These are phyloP conservation scores for Oppia nitens DNA, from an alignment of 1,140 invertebrate genomes.

Conservation along the genomic window DNA sequence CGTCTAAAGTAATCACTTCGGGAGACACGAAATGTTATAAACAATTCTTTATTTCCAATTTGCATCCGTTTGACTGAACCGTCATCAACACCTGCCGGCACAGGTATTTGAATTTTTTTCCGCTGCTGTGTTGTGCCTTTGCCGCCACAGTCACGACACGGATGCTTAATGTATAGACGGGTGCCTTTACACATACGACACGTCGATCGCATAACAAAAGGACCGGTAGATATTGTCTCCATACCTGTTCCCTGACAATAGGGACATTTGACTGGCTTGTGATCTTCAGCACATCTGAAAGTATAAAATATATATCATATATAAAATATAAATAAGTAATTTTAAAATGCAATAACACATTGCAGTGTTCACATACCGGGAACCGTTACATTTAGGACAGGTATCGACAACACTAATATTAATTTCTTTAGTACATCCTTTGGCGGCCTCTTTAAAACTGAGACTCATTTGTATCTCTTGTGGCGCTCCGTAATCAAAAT, in stretches of 20 bases:
- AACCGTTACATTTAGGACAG: slow-evolving; percentile 72
- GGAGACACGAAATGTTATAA: slow-evolving; percentile 72
- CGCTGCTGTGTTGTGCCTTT: slow-evolving; percentile 79
- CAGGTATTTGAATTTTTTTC: slow-evolving; percentile 74
- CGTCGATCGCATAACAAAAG: slow-evolving; percentile 91
- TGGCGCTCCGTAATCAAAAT: slow-evolving; percentile 73
- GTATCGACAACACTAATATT: slow-evolving; percentile 77
- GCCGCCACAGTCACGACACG: slow-evolving; percentile 80
- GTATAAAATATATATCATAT: no score
- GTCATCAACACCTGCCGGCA: slow-evolving; percentile 93
- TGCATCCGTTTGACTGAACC: slow-evolving; percentile 87
- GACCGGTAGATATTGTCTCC: slow-evolving; percentile 44
- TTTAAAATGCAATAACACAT: no score
- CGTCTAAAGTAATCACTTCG: slow-evolving; percentile 76
- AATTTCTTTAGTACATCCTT: slow-evolving; percentile 86
- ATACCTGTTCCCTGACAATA: slow-evolving; percentile 96
- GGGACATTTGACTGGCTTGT: slow-evolving; percentile 64
- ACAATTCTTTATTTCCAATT: slow-evolving; percentile 68
- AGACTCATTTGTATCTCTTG: slow-evolving; percentile 80
- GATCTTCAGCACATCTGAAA: slow-evolving; percentile 68
- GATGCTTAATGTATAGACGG: slow-evolving; percentile 66
- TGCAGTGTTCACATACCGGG: neutral
- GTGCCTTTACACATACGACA: slow-evolving; percentile 83
- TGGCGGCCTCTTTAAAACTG: slow-evolving; percentile 83
- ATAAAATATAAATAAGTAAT: no score